Evolutionary conservation across 2,888 invertebrate genomes (phyloP), one percentile per base, ranked within the genome.

Genomic region (Tenthredo mesomela): DNA sequence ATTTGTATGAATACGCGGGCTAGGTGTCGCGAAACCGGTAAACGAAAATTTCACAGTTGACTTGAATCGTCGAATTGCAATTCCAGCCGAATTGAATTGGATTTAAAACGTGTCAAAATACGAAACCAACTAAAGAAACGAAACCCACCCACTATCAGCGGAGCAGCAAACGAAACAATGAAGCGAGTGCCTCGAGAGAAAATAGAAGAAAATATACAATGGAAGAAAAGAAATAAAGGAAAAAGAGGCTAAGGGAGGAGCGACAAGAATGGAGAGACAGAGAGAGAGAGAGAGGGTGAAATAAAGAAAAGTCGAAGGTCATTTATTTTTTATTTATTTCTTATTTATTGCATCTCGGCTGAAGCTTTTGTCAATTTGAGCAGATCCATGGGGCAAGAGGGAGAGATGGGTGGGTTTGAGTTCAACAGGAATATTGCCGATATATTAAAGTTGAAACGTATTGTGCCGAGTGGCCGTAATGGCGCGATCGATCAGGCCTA

Each of bases 401-500:
- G 9, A 37, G 40, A 18, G 71, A 43, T 12, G 33, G 71, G 43
- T 29, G 25, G 43, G 25, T 43, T 25, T 25, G 29, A 33, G 82
- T 29, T 82, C 67, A 67, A 70, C 67, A 82, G 82, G 67, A 82
- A 82, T 82, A 82, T 82, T 67, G 29, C 47, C 82, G 82, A 82
- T 67, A 67, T 82, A 82, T 82, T 67, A 70, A 82, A 67, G 82
- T 82, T 82, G 82, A 82, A 82, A 67, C 82, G 70, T 47, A 67
- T 82, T 82, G 82, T 82, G 82, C 82, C 82, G 82, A 82, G 82
- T 67, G 82, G 25, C 50, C 67, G 82, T 82, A 70, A 82, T 82
- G 82, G 82, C 47, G 67, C 82, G 67, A 82, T 82, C 82, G 82
- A 82, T 82, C 67, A 82, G 70, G 82, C 82, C 82, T 80, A 75